phyloP scores from a whole-genome alignment of 2,888 invertebrate genomes.

The Stenchaetothrips biformis region DNA sequence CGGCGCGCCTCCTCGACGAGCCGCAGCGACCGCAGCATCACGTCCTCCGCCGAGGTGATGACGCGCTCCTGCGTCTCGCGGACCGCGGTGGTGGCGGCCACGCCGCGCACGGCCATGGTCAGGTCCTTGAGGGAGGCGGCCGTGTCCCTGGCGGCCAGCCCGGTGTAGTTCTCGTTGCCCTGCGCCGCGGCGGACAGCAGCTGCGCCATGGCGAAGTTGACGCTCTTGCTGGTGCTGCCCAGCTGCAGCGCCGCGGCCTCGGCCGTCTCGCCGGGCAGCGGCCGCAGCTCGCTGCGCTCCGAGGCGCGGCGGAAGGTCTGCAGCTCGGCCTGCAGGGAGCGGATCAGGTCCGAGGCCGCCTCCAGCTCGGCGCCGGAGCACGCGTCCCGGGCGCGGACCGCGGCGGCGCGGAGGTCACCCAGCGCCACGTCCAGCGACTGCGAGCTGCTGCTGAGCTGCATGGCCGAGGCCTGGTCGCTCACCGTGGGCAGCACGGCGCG shows the following conservation, averaged over 20 bases:
- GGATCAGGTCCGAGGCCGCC: conserved; percentile 76
- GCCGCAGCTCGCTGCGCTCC: conserved; percentile 63
- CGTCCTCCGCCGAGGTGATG: conserved; percentile 60
- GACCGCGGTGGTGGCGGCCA: conserved; percentile 65
- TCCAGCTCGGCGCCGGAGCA: conserved; percentile 82
- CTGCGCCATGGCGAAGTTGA: conserved; percentile 79
- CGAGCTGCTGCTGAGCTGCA: conserved; percentile 66
- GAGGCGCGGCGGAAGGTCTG: conserved; percentile 74
- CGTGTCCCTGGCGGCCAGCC: conserved; percentile 75
- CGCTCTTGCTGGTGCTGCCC: conserved; percentile 63
- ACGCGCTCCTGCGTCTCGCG: conserved; percentile 49
- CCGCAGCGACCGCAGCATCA: conserved; percentile 69
- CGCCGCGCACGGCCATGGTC: conserved; percentile 68
- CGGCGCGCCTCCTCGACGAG: conserved; percentile 78
- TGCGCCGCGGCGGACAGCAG: conserved; percentile 79
- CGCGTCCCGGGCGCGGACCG: conserved; percentile 61
- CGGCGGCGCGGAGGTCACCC: conserved; percentile 58
- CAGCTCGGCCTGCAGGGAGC: conserved; percentile 73
- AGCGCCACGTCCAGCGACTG: conserved; percentile 62
- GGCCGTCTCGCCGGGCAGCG: conserved; percentile 78
- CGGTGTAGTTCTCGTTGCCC: conserved; percentile 73
- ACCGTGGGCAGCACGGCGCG: conserved; percentile 80
- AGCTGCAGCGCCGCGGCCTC: conserved; percentile 57
- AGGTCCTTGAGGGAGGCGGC: conserved; percentile 71
- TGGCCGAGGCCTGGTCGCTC: conserved; percentile 66